Base-by-base conservation (phyloP, 2,113 vertebrate species). In the Passer montanus region DNA sequence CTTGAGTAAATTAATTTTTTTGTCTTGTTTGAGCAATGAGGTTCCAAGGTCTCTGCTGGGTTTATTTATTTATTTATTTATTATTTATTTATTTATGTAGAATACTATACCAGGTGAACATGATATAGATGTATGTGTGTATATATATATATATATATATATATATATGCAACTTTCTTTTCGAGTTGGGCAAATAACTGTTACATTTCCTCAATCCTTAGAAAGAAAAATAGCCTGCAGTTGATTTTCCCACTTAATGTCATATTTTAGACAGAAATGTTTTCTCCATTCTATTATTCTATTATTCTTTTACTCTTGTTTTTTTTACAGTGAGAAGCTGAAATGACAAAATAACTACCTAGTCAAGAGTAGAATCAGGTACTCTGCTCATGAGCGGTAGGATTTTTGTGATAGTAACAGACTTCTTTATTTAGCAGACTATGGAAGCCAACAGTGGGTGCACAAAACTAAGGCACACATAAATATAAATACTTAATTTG, bases 111-210 rank as follows among this genome's bases (percentile, higher is more conserved):
- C 43, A 56, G 74, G 9, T 18, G 10, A 44, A 39, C 6, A 41
- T 41, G 3, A 18, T 5, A 15, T 16, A 24, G 50, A 55, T 28
- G 3, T 44, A 6, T 39, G 6, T 56, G 50, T 28, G 3, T 44
- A 6, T 39, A 5, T 15, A 4, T 56, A 55, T 28, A 3, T 44
- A 6, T 39, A 5, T 15, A 4, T n/a, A 13, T n/a, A 3, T 28
- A 21, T n/a, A 11, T 27, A 21, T 41, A 10, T 35, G 5, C 7
- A 76, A 4, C 44, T 76, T 86, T 9, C 44, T 76, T 86, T 9
- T 17, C 46, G 17, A 62, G 3, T 5, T 63, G 15, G 22, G 26
- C 8, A 78, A 53, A 59, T 52, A 67, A 52, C 11, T 82, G 22
- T 26, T 2, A 27, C 41, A 53, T 83, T 84, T 80, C 26, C 23